phyloP scores from a whole-genome alignment of 1,140 invertebrate species.

The Leptestheria dahalacensis region DNA sequence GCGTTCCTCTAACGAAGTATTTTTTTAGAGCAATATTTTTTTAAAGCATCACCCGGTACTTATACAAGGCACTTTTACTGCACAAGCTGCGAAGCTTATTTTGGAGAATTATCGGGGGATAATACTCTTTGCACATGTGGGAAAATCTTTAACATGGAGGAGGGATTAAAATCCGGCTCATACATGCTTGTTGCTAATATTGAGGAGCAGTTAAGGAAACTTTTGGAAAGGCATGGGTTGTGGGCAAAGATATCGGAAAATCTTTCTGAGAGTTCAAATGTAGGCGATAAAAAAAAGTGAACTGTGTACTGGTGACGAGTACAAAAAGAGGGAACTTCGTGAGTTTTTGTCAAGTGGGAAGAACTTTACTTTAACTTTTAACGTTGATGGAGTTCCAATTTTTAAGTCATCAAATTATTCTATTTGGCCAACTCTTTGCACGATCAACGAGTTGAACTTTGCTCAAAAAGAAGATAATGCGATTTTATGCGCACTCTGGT shows the following conservation, averaged over 20 bases:
- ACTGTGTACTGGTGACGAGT: not conserved
- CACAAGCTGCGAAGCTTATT: not conserved
- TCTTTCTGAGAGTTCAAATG: not conserved
- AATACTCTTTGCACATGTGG: not conserved
- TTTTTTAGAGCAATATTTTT: no score
- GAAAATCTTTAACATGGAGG: not conserved
- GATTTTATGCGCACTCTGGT: conserved; percentile 3
- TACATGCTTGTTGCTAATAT: not conserved
- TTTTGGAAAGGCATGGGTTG: not conserved
- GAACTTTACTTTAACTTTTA: not conserved
- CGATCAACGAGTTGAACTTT: conserved; percentile 25
- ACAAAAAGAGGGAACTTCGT: not conserved
- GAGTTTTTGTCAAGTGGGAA: not conserved
- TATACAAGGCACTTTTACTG: not conserved
- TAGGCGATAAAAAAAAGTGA: not conserved
- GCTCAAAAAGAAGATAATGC: conserved; percentile 12
- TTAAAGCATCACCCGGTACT: no score
- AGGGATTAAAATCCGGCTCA: not conserved
- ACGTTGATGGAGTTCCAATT: conserved; percentile 23
- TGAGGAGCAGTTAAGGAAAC: not conserved
- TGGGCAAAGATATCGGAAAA: not conserved
- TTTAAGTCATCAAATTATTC: conserved; percentile 25
- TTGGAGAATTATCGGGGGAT: not conserved
- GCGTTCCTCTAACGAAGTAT: not conserved
- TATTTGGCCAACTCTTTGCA: conserved; percentile 25